Percentiles rank a stretch among this genome's conserved stretches.
Evolutionary conservation across 92 coral and sea anemone genomes (phyloP).

Genomic region (Paragorgia papillata): DNA sequence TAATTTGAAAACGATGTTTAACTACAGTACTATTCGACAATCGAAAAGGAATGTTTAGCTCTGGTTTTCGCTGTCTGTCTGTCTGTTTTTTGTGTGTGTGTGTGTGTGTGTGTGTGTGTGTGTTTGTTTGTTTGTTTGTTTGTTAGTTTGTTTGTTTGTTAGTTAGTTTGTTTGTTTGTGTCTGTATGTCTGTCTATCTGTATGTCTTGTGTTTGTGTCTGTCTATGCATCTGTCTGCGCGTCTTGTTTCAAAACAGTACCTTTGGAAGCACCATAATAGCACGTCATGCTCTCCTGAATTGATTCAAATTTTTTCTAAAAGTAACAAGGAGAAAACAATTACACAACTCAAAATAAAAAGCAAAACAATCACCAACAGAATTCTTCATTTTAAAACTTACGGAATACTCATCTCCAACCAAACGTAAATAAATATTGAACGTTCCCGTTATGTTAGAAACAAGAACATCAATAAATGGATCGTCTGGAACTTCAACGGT

Average conservation of each 20-base stretch:
- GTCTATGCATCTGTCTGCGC: neutral
- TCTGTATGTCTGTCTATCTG: neutral
- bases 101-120: too few relatives aligned
- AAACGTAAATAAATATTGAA: constrained; percentile 79
- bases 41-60: too few relatives aligned
- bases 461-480: constrained; percentile 71
- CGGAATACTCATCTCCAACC: constrained; percentile 80
- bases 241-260: constrained; percentile 39
- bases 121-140: too few relatives aligned
- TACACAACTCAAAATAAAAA: too few relatives aligned
- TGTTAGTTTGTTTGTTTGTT: neutral
- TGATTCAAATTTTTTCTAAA: constrained; percentile 72
- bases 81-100: too few relatives aligned
- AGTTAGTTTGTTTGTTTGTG: neutral
- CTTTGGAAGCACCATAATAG: constrained; percentile 82
- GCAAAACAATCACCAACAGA: too few relatives aligned
- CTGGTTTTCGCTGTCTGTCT: too few relatives aligned
- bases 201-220: neutral
- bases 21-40: too few relatives aligned
- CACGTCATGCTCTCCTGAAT: constrained; percentile 80
- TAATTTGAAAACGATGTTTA: too few relatives aligned
- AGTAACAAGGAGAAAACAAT: neutral
- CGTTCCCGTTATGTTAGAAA: constrained; percentile 78
- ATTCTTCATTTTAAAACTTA: too few relatives aligned
- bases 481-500: constrained; percentile 79